phyloP scores from a whole-genome alignment of 2,797 vertebrate species.

The Bovichtus variegatus region DNA sequence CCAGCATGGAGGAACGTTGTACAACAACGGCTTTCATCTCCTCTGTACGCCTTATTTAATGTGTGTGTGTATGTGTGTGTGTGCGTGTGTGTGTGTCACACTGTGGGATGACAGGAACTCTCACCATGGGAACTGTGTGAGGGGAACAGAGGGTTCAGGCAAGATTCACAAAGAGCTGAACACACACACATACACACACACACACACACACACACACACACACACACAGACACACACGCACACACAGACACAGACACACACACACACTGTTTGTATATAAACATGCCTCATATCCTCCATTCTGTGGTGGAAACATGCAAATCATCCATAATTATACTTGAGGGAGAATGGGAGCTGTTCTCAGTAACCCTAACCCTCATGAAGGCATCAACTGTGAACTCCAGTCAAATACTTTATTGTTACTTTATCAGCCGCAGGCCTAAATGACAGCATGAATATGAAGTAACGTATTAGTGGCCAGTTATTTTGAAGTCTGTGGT shows the following conservation, averaged over 20 bases:
- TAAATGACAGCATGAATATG: background rate
- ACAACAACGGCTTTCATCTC: background rate
- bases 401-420: conserved; percentile 7
- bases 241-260: conserved; percentile 18
- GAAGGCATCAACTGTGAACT: background rate
- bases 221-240: conserved; percentile 10
- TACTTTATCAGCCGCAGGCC: conserved; percentile 4
- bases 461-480: background rate
- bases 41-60: background rate
- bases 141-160: conserved; percentile 21
- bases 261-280: conserved; percentile 50
- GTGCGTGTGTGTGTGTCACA: conserved; percentile 13
- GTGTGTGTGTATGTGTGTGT: background rate
- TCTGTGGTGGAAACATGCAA: conserved; percentile 54
- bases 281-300: conserved; percentile 50
- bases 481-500: background rate
- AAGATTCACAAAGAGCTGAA: conserved; percentile 1
- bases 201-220: conserved; percentile 23
- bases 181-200: conserved; percentile 11
- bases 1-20: background rate
- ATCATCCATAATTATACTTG: conserved; percentile 34
- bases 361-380: background rate
- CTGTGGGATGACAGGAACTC: conserved; percentile 52
- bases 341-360: conserved; percentile 14
- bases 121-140: conserved; percentile 56